phyloP scores from a whole-genome alignment of 2,113 vertebrate species.

The Hiodon alosoides region DNA sequence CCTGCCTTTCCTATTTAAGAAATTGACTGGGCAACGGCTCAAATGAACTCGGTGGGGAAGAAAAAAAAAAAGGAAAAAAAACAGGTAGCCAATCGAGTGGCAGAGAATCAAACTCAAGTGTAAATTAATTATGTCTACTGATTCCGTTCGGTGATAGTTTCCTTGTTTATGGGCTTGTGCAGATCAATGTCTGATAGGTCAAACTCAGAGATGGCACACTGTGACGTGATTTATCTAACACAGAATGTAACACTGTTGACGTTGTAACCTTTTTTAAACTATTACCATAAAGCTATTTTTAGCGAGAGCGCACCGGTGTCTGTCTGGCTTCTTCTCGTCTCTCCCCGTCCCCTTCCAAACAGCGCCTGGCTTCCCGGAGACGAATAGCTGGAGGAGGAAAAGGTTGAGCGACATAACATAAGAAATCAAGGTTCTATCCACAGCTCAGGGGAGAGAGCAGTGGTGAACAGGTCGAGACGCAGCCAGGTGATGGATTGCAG shows the following conservation, averaged over 20 bases:
- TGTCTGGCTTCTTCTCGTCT: slow-evolving; percentile 37
- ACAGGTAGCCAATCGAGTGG: not conserved
- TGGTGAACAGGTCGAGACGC: too few relatives aligned
- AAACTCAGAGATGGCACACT: slow-evolving; percentile 67
- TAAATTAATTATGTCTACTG: slow-evolving; percentile 18
- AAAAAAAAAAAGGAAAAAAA: not conserved
- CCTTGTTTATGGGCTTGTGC: slow-evolving; percentile 52
- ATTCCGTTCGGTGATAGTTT: slow-evolving; percentile 46
- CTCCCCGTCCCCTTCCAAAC: not conserved
- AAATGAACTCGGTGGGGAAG: not conserved
- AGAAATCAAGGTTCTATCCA: not conserved
- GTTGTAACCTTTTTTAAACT: slow-evolving; percentile 69
- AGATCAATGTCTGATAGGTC: slow-evolving; percentile 48
- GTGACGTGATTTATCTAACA: slow-evolving; percentile 69
- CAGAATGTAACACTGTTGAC: slow-evolving; percentile 72
- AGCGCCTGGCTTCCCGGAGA: not conserved
- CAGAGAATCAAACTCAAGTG: slow-evolving; percentile 10
- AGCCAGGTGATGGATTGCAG: too few relatives aligned
- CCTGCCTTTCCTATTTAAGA: slow-evolving; percentile 16
- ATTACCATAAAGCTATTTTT: slow-evolving; percentile 76
- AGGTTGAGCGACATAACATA: not conserved
- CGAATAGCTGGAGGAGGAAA: not conserved
- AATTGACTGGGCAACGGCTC: not conserved
- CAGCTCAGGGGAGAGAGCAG: too few relatives aligned
- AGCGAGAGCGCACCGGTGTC: slow-evolving; percentile 50